Evolutionary conservation across 2,888 invertebrate species (phyloP), one percentile per base, ranked within the genome.

Genomic region (Zygothrica quintamaculata): DNA sequence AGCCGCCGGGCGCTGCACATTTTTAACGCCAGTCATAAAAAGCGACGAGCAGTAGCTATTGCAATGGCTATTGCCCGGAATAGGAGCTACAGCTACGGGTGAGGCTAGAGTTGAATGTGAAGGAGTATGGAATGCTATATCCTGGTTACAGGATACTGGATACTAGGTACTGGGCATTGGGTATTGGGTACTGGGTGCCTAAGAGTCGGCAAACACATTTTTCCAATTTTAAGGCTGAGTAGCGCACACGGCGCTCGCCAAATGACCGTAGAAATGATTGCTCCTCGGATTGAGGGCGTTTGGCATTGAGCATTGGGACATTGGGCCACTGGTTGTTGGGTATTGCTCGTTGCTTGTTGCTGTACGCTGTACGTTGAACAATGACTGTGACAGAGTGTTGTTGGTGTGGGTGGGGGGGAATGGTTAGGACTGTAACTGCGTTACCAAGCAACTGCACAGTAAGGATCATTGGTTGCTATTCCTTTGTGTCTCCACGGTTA

Each of bases 181-280:
- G 18, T n/a, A n/a, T 48, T 15, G 7, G 15, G 29, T 29, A 18
- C 16, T 22, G 42, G 50, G 16, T 25, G 9, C n/a, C n/a, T n/a
- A n/a, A n/a, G 8, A 22, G 59, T 52, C 57, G 56, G 58, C 73
- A 56, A 65, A 69, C 77, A 65, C 73, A 79, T 75, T 72, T 81
- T 86, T 86, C 72, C 84, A 87, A 86, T 87, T 86, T 86, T 76
- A 86, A 86, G 86, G 82, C 84, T 86, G 82, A 86, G 82, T 78
- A 78, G 85, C 65, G 79, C 70, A 73, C 80, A 77, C 78, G 72
- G 70, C 66, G 68, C 29, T 64, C 84, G 73, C 75, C 77, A 75
- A 73, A 85, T 82, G 77, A 85, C 80, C 79, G 77, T 80, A 65
- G 73, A 82, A 84, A 87, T 84, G 84, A 81, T 81, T 81, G 84